These are phyloP conservation scores for Capromys pilorides DNA, from an alignment of 2,797 vertebrate genomes.

Conservation along the genomic window DNA sequence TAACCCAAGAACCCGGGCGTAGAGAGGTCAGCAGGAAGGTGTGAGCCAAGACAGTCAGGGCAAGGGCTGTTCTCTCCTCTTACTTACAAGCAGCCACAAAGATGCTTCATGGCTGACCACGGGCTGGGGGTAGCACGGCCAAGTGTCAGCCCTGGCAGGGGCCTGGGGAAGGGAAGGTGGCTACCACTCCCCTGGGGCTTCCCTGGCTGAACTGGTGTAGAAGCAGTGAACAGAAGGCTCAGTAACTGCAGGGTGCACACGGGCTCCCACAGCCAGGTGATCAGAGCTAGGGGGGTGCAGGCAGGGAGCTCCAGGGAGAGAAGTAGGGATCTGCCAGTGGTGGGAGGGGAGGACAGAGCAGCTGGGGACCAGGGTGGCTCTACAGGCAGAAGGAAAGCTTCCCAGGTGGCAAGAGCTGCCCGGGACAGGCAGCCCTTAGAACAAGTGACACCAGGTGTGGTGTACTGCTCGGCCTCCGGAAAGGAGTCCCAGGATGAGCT, in stretches of 20 bases:
- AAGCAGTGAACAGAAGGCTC: neutral
- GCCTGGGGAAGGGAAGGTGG: neutral
- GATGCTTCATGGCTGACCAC: neutral
- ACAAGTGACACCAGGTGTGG: neutral
- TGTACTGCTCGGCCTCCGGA: neutral
- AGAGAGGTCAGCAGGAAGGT: constrained; percentile 32
- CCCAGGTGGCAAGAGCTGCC: neutral
- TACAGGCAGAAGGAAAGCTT: neutral
- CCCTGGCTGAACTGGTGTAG: neutral
- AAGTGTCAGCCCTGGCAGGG: neutral
- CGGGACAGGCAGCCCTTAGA: neutral
- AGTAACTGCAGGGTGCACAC: no score
- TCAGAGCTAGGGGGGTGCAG: neutral
- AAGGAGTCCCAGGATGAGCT: neutral
- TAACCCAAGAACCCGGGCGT: neutral
- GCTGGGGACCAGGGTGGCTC: no score
- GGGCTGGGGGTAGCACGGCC: neutral
- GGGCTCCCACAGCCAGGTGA: neutral
- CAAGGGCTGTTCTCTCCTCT: neutral
- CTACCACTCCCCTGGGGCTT: neutral
- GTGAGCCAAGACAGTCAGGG: neutral
- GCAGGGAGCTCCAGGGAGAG: no score
- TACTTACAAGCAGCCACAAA: neutral
- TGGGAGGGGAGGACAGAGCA: neutral
- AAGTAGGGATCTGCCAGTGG: rapidly evolving